Evolutionary conservation across 2,113 vertebrate genomes (phyloP).

Genomic region (Petaurus breviceps): DNA sequence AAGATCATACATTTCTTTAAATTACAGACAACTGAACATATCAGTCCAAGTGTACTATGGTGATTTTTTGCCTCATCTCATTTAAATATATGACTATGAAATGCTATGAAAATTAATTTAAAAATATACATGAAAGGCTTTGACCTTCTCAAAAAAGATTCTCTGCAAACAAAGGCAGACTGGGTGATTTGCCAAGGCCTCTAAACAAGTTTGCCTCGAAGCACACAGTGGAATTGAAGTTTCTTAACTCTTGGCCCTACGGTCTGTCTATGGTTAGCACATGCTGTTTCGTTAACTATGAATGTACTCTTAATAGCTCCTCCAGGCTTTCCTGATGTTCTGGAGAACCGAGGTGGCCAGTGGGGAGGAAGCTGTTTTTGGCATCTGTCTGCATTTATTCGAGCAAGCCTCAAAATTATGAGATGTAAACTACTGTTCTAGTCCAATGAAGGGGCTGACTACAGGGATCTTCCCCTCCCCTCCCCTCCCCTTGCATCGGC

Average conservation of each 20-base stretch:
- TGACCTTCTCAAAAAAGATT: background rate
- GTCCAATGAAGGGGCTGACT: accelerated
- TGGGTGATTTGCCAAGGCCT: background rate
- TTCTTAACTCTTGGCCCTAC: background rate
- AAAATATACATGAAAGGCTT: background rate
- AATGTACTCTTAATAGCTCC: background rate
- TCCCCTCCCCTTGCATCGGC: background rate
- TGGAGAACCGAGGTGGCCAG: background rate
- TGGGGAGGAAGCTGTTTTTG: background rate
- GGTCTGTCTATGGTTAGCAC: background rate
- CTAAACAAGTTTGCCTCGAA: accelerated
- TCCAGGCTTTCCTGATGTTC: background rate
- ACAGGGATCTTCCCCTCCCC: background rate
- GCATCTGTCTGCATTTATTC: background rate
- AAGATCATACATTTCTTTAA: background rate
- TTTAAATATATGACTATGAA: background rate
- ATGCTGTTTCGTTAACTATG: background rate
- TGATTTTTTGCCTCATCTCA: background rate
- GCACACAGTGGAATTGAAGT: accelerated
- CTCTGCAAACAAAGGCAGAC: background rate
- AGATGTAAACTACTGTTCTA: accelerated
- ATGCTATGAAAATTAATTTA: background rate
- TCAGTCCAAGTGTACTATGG: background rate
- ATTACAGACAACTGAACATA: background rate
- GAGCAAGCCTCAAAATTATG: background rate